phyloP scores from a whole-genome alignment of 2,113 vertebrate genomes.

The Miniopterus natalensis region DNA sequence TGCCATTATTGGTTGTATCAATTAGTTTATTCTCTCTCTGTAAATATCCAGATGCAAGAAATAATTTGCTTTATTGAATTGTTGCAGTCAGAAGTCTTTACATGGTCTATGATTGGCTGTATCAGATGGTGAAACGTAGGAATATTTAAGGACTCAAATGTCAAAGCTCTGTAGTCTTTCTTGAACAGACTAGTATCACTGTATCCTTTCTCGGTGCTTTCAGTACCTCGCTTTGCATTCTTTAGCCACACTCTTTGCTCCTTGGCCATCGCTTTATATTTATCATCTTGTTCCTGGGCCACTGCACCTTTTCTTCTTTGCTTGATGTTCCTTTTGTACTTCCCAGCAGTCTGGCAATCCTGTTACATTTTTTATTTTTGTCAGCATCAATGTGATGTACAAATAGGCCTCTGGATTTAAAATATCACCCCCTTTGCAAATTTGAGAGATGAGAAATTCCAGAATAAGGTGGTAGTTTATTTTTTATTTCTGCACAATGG shows the following conservation, averaged over 20 bases:
- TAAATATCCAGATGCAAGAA: not conserved
- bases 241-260: not conserved
- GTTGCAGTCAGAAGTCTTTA: not conserved
- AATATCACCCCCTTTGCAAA: not conserved
- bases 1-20: not conserved
- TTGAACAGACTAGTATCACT: not conserved
- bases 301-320: not conserved
- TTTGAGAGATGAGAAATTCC: not conserved
- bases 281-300: not conserved
- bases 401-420: not conserved
- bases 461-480: not conserved
- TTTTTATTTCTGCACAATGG: not conserved
- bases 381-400: not conserved
- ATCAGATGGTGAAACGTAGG: not conserved
- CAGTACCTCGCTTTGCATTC: too few relatives aligned
- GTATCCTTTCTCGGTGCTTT: not conserved
- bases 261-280: not conserved
- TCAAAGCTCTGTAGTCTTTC: not conserved
- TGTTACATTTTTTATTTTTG: not conserved
- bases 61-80: constrained; percentile 17
- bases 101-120: not conserved
- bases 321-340: not conserved
- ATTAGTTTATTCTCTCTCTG: not conserved
- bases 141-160: not conserved
- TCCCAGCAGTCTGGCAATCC: not conserved